These are phyloP conservation scores for Magallana ariakensis DNA, from an alignment of 1,140 invertebrate species.

Conservation along the genomic window DNA sequence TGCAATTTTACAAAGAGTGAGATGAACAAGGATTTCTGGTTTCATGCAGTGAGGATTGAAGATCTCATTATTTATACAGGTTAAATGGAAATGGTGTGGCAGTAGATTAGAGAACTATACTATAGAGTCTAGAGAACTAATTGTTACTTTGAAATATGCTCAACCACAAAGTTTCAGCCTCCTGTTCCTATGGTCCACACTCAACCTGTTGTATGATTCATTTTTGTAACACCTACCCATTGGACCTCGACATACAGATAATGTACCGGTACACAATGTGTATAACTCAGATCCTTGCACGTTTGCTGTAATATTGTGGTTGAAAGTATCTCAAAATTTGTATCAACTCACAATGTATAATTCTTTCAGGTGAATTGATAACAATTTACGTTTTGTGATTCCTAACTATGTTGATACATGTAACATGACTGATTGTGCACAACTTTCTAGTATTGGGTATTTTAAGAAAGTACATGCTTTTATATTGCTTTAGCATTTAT, in stretches of 20 bases:
- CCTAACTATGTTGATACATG: background rate
- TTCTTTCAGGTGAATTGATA: slow-evolving; percentile 24
- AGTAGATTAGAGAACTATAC: background rate
- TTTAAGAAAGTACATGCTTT: no score
- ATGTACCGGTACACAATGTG: no score
- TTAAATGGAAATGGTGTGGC: slow-evolving; percentile 23
- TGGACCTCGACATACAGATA: no score
- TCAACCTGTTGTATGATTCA: no score
- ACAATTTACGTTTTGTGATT: background rate
- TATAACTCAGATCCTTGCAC: no score
- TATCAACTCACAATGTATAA: background rate
- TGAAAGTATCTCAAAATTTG: slow-evolving; percentile 5
- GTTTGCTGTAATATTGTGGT: background rate
- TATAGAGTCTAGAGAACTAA: background rate
- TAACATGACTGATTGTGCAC: background rate
- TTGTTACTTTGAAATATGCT: background rate
- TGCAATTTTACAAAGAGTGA: no score
- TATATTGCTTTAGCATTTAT: background rate
- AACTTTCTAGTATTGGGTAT: no score
- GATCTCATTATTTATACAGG: slow-evolving; percentile 20
- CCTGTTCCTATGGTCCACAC: background rate
- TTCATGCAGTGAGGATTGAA: background rate
- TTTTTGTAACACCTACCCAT: no score
- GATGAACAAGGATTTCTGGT: background rate
- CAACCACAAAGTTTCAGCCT: background rate